Evolutionary conservation across 1,140 invertebrate genomes (phyloP).

Genomic region (Antheraea pernyi): DNA sequence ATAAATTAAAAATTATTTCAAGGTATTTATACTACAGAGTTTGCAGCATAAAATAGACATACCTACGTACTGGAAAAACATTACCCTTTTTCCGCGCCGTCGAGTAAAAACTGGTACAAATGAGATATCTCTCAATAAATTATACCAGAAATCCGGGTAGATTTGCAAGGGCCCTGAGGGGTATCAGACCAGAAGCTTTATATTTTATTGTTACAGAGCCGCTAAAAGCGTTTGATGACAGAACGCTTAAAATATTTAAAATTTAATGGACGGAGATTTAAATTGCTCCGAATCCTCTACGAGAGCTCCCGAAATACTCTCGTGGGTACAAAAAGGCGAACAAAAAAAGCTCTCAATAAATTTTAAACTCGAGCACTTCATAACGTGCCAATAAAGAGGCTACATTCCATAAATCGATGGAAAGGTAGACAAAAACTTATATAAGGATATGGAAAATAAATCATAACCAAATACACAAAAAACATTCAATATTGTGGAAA

Average conservation of each 20-base stretch:
- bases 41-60: too few relatives aligned
- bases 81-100: too few relatives aligned
- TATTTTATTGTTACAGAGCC: conserved; percentile 1
- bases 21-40: too few relatives aligned
- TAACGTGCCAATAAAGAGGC: not conserved
- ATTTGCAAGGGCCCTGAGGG: not conserved
- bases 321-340: not conserved
- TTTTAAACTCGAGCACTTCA: not conserved
- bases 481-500: too few relatives aligned
- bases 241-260: not conserved
- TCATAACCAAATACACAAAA: too few relatives aligned
- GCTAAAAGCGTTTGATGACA: conserved; percentile 1
- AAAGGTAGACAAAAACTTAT: not conserved
- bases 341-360: not conserved
- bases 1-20: too few relatives aligned
- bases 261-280: conserved; percentile 4
- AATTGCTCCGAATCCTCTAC: not conserved
- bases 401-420: not conserved
- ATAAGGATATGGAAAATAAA: too few relatives aligned
- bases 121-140: too few relatives aligned
- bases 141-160: too few relatives aligned
- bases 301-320: not conserved
- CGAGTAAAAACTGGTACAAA: not conserved
- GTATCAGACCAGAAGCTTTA: not conserved
- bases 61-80: too few relatives aligned